Evolutionary conservation across 2,113 vertebrate species (phyloP), one percentile per base, ranked within the genome.

Genomic region (Corythoichthys haematopterus): DNA sequence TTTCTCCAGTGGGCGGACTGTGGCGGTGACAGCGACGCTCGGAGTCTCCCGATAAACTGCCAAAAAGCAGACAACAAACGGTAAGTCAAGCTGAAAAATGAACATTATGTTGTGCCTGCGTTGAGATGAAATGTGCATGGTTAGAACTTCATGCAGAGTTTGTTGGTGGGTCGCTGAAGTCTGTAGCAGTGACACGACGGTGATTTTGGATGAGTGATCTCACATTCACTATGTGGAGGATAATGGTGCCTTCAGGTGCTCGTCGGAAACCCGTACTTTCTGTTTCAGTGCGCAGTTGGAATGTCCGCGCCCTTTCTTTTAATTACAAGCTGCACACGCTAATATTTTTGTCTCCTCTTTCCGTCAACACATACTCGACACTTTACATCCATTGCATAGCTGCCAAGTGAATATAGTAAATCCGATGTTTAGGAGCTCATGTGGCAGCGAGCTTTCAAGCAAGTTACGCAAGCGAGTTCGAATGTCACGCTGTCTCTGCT

Each of bases 151-250:
- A 60, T 15, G 56, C 1, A 43, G n/a, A 4, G 45, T 1, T 0
- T 3, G 62, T 1, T 63, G 9, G 60, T 40, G 37, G 63, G 3
- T n/a, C 13, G 58, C 51, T 4, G 48, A 6, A 2, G 48, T 47
- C 7, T 55, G 48, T 59, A 11, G 70, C 59, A 87, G 87, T 83
- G 81, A 70, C 65, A 15, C 69, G 81, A 86, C 87, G 86, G 66
- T 90, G 90, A 89, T 88, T 91, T 88, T 75, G 87, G 86, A 88
- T 85, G 84, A 84, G 87, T 77, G 83, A 85, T 72, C 78, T 81
- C 83, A 65, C 82, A 68, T 79, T 38, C 38, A 65, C 74, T 7
- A 71, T 68, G 64, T 71, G 77, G 5, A 60, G 76, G 77, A 58
- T 48, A 66, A 47, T 81, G 86, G 35, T 85, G 78, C 87, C 15